These are phyloP conservation scores for Saiga tatarica DNA, from an alignment of 2,113 vertebrate species.

Conservation along the genomic window DNA sequence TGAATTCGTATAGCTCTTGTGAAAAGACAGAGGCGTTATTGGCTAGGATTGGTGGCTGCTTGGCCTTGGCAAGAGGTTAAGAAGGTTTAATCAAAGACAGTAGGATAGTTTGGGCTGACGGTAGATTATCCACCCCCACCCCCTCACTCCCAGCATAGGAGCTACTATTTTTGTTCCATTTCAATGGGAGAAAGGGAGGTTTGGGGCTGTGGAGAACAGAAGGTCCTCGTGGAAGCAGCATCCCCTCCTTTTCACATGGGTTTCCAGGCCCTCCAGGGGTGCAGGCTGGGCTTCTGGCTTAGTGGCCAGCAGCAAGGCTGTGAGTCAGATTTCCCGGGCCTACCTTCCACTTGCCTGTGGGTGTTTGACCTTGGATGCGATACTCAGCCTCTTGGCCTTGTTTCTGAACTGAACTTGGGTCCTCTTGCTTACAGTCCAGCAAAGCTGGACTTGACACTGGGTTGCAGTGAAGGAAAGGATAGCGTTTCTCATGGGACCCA, in stretches of 20 bases:
- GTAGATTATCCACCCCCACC: neutral
- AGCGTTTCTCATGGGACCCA: neutral
- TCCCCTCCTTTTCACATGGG: neutral
- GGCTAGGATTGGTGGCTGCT: neutral
- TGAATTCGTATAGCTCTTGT: neutral
- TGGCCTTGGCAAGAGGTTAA: neutral
- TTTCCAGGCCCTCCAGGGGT: neutral
- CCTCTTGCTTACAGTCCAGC: neutral
- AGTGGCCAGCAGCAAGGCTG: neutral
- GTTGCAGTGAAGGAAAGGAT: neutral
- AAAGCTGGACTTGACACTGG: neutral
- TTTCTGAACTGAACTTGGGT: neutral
- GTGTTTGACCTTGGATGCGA: neutral
- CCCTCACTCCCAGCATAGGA: neutral
- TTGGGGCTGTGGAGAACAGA: neutral
- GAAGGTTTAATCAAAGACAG: neutral
- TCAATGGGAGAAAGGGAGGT: conserved; percentile 19
- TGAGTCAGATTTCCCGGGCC: neutral
- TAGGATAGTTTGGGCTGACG: neutral
- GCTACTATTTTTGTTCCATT: neutral
- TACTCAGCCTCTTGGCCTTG: neutral
- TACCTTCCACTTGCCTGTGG: neutral
- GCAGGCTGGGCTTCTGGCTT: neutral
- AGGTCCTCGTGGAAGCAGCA: neutral
- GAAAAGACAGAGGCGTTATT: neutral